Percentiles rank a stretch among this genome's conserved stretches.
These are phyloP conservation scores for Agrochola lota DNA, from an alignment of 2,888 invertebrate genomes.

Conservation along the genomic window DNA sequence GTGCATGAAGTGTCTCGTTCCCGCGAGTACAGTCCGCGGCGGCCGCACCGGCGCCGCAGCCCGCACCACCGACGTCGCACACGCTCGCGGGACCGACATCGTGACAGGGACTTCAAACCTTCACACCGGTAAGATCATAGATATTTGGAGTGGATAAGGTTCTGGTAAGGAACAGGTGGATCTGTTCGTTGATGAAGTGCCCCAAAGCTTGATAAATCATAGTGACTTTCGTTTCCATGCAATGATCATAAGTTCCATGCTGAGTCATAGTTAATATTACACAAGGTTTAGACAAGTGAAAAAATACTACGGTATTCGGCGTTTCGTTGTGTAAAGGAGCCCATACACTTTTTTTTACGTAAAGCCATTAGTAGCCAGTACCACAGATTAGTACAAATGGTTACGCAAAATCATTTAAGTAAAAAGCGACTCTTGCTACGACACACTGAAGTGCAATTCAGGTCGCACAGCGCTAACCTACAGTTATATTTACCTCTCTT, in stretches of 20 bases:
- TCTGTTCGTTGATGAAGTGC: neutral
- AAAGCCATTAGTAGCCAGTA: no score
- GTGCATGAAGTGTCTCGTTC: conserved; percentile 73
- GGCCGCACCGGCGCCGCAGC: conserved; percentile 79
- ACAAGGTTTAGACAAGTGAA: neutral
- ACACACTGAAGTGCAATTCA: no score
- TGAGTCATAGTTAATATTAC: neutral
- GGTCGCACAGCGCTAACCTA: no score
- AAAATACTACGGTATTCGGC: neutral
- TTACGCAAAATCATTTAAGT: no score
- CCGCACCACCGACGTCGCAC: conserved; percentile 76
- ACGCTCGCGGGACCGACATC: conserved; percentile 72
- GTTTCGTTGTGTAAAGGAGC: neutral
- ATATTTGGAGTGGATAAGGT: neutral
- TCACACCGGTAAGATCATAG: conserved; percentile 56
- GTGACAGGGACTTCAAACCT: conserved; percentile 73
- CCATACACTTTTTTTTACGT: neutral
- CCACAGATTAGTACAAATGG: no score
- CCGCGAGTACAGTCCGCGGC: conserved; percentile 81
- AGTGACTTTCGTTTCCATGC: neutral
- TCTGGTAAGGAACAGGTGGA: no score
- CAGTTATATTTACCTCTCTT: no score
- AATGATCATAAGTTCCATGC: neutral
- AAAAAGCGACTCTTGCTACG: no score
- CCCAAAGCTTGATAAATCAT: neutral